A percentile compares a stretch with the other conserved stretches of the same genome.
Evolutionary conservation across 2,797 vertebrate species (phyloP).

Genomic region (Danio choprae): DNA sequence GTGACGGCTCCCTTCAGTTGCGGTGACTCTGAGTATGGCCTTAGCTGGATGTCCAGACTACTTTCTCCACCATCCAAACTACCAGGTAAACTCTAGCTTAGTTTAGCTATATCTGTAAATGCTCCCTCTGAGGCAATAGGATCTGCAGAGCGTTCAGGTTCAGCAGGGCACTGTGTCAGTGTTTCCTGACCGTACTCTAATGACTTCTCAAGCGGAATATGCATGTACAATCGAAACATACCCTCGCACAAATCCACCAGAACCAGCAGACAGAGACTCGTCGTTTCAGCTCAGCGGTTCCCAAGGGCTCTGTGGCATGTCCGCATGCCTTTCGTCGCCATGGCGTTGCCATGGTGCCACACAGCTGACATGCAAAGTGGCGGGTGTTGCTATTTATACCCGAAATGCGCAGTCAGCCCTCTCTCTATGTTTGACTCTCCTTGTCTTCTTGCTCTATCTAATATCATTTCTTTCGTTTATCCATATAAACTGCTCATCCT

Average conservation of each 20-base stretch:
- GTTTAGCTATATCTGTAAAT: background rate
- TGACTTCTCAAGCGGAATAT: background rate
- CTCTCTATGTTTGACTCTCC: constrained; percentile 62
- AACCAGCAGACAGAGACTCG: background rate
- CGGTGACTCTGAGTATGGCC: constrained; percentile 80
- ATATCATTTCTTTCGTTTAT: constrained; percentile 5
- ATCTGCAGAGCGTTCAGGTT: constrained; percentile 1
- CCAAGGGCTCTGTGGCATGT: constrained; percentile 37
- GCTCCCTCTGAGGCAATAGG: background rate
- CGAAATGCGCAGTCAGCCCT: constrained; percentile 38
- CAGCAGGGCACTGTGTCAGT: constrained; percentile 20
- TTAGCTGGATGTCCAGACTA: constrained; percentile 92
- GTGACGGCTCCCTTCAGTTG: constrained; percentile 55
- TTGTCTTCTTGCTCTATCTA: constrained; percentile 28
- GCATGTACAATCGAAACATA: constrained; percentile 10
- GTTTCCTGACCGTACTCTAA: background rate
- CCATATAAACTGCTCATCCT: background rate
- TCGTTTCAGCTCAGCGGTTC: constrained; percentile 2
- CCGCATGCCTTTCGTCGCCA: constrained; percentile 50
- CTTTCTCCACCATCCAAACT: constrained; percentile 87
- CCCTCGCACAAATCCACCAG: constrained; percentile 25
- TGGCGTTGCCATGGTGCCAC: constrained; percentile 51
- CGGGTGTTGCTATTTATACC: constrained; percentile 53
- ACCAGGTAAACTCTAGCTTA: constrained; percentile 79
- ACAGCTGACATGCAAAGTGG: constrained; percentile 60